These are phyloP conservation scores for Luidia sarsii DNA, from an alignment of 53 echinoderm and acorn worm genomes.

Conservation along the genomic window DNA sequence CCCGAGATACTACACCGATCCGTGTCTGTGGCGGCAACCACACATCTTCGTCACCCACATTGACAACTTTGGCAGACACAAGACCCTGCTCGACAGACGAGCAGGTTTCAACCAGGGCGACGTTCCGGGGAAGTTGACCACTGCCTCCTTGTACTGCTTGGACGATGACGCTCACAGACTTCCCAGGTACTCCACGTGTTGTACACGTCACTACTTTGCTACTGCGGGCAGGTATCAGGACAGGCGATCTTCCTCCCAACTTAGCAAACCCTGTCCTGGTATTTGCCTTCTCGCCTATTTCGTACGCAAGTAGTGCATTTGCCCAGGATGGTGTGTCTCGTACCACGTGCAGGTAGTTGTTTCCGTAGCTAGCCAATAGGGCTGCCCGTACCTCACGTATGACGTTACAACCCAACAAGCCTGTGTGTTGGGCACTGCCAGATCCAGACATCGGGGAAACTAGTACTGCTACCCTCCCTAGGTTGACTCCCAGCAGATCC, in stretches of 20 bases:
- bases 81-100: neutral
- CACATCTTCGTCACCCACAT: constrained; percentile 22
- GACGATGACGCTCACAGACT: neutral
- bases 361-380: neutral
- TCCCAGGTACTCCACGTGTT: neutral
- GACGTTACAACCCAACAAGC: constrained; percentile 46
- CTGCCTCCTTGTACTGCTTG: neutral
- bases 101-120: constrained; percentile 18
- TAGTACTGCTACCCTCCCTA: neutral
- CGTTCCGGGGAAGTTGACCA: constrained; percentile 18
- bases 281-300: neutral
- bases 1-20: neutral
- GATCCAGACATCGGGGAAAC: neutral
- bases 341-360: neutral
- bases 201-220: constrained; percentile 10
- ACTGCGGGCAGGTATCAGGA: constrained; percentile 25
- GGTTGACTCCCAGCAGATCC: constrained; percentile 4
- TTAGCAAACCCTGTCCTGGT: neutral
- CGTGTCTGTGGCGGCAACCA: constrained; percentile 28
- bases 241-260: constrained; percentile 17
- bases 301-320: constrained; percentile 25
- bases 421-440: neutral
- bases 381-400: constrained; percentile 6
- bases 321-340: neutral
- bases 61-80: neutral